Percentiles rank a stretch among this genome's conserved stretches.
phyloP scores from a whole-genome alignment of 2,113 vertebrate genomes.

The Proterorhinus semilunaris region DNA sequence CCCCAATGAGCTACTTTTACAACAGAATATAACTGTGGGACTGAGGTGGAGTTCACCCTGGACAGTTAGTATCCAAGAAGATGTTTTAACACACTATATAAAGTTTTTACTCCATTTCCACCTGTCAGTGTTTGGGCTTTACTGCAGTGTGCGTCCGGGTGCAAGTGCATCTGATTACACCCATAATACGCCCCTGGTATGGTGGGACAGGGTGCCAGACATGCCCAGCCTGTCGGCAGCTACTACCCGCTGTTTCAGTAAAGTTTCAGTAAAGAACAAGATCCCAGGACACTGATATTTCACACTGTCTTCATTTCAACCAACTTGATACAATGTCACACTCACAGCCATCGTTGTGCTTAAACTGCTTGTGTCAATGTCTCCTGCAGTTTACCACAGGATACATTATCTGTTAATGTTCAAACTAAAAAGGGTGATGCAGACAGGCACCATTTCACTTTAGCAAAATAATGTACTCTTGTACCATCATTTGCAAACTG shows the following conservation, averaged over 20 bases:
- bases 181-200: constrained; percentile 23
- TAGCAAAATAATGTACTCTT: constrained; percentile 38
- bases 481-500: constrained; percentile 8
- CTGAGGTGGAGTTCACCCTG: no score
- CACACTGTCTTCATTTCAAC: constrained; percentile 59
- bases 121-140: constrained; percentile 35
- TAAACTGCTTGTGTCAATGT: constrained; percentile 59
- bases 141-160: constrained; percentile 32
- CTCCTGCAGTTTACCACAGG: constrained; percentile 55
- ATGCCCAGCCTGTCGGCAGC: constrained; percentile 19
- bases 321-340: constrained; percentile 5
- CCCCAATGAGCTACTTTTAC: no score
- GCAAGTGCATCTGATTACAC: constrained; percentile 32
- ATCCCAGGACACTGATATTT: constrained; percentile 54
- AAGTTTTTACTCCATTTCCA: constrained; percentile 21
- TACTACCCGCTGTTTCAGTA: constrained; percentile 1
- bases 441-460: constrained; percentile 40
- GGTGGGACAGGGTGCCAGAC: constrained; percentile 15
- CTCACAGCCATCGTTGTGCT: constrained; percentile 50
- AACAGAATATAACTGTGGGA: no score
- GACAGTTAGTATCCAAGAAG: no score
- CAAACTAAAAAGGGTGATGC: constrained; percentile 66
- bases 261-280: constrained; percentile 19
- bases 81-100: constrained; percentile 10
- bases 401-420: constrained; percentile 68